A percentile compares a stretch with the other conserved stretches of the same genome.
phyloP scores from a whole-genome alignment of 2,888 invertebrate genomes.

The Camptogramma bilineatum region DNA sequence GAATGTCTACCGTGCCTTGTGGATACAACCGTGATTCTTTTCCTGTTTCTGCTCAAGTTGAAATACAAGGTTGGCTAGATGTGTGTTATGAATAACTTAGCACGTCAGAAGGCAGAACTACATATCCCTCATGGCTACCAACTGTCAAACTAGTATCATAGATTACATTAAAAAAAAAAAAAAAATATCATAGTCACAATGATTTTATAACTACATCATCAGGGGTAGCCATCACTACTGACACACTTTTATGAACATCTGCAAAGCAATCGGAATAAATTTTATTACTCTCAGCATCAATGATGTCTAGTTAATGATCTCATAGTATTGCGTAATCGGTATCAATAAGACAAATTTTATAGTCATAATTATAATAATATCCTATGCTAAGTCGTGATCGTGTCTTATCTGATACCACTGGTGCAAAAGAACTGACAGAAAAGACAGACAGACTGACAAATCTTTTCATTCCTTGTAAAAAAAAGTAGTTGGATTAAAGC shows the following conservation, averaged over 20 bases:
- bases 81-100: no score
- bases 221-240: background rate
- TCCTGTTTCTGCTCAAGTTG: no score
- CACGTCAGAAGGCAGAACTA: no score
- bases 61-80: no score
- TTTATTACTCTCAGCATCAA: background rate
- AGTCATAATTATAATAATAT: background rate
- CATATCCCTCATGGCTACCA: no score
- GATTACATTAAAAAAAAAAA: no score
- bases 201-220: no score
- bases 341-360: background rate
- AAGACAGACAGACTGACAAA: background rate
- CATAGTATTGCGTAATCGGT: background rate
- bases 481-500: background rate
- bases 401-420: background rate
- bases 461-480: background rate
- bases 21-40: no score
- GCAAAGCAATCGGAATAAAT: background rate
- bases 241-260: background rate
- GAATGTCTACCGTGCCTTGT: no score
- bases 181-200: no score
- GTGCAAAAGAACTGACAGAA: background rate
- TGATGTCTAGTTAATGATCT: background rate
- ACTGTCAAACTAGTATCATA: no score
- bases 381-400: background rate